These are phyloP conservation scores for Rhopilema esculentum DNA, from an alignment of 30 jellyfish, hydroid and myxozoan species.

Conservation along the genomic window DNA sequence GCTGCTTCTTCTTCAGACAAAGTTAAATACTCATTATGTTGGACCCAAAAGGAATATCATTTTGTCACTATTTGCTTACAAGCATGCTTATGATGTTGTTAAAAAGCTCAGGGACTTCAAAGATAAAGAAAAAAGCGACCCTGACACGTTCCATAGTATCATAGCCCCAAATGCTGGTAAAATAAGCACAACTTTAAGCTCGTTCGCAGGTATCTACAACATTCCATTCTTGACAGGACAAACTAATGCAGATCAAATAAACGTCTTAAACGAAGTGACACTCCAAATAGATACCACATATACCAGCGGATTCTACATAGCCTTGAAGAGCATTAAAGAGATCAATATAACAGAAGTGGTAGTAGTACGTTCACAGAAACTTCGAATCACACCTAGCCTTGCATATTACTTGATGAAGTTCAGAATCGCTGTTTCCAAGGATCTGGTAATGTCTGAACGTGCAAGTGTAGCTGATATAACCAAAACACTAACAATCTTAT, in stretches of 20 bases:
- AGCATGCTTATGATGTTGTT: constrained; percentile 1
- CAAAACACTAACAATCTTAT: not conserved
- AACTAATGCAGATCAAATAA: not conserved
- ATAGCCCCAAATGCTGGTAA: constrained; percentile 30
- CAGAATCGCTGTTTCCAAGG: constrained; percentile 7
- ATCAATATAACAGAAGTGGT: constrained; percentile 35
- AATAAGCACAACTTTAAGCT: constrained; percentile 22
- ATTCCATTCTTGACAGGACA: constrained; percentile 56
- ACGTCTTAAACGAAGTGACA: not conserved
- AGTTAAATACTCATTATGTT: not conserved
- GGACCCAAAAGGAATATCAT: not conserved
- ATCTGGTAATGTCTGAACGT: constrained; percentile 16
- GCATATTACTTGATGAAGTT: constrained; percentile 32
- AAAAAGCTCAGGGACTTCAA: not conserved
- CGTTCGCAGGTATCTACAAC: constrained; percentile 8
- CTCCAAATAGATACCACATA: constrained; percentile 10
- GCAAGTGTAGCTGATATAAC: not conserved
- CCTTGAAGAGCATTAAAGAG: not conserved
- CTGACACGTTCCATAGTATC: constrained; percentile 51
- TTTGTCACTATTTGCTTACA: constrained; percentile 7
- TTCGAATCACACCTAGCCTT: constrained; percentile 45
- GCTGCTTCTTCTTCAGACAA: not conserved
- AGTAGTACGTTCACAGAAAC: constrained; percentile 33
- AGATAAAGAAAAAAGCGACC: not conserved
- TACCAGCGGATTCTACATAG: not conserved